These are phyloP conservation scores for Zygaena filipendulae DNA, from an alignment of 2,888 invertebrate genomes.

Conservation along the genomic window DNA sequence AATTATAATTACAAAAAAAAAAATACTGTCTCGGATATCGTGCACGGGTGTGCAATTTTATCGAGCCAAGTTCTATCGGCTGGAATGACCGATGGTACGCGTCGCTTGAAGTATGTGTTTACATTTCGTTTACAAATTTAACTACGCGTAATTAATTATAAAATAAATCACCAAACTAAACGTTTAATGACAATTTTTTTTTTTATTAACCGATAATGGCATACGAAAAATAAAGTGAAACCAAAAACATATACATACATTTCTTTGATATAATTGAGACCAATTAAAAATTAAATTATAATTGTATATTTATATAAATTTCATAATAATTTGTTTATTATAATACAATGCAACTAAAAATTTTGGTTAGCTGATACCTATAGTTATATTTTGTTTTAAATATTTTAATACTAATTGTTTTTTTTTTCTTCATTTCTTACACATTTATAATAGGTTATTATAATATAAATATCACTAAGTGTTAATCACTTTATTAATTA, in stretches of 20 bases:
- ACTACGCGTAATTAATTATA: too few species aligned
- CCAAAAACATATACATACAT: too few species aligned
- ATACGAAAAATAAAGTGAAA: slow-evolving; percentile 20
- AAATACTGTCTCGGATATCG: too few species aligned
- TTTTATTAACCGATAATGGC: slow-evolving; percentile 24
- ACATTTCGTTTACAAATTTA: too few species aligned
- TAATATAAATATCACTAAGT: slow-evolving; percentile 50
- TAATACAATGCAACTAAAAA: slow-evolving; percentile 42
- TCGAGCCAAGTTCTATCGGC: too few species aligned
- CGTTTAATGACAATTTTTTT: too few species aligned
- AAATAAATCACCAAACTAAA: too few species aligned
- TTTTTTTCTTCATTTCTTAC: too few species aligned
- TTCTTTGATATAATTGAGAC: slow-evolving; percentile 64
- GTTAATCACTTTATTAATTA: slow-evolving; percentile 30
- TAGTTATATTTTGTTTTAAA: slow-evolving; percentile 22
- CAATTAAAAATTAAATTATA: slow-evolving; percentile 41
- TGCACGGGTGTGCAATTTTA: too few species aligned
- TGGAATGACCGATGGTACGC: too few species aligned
- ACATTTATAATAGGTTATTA: slow-evolving; percentile 28
- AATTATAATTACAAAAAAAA: slow-evolving; percentile 1
- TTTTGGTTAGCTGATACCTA: slow-evolving; percentile 48
- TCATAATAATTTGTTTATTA: too few species aligned
- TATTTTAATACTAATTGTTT: slow-evolving; percentile 36
- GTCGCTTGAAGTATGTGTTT: too few species aligned
- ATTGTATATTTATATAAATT: slow-evolving; percentile 24